Conservation (phyloP, 2,797 vertebrate genomes). For the Lophotriccus pileatus region DNA sequence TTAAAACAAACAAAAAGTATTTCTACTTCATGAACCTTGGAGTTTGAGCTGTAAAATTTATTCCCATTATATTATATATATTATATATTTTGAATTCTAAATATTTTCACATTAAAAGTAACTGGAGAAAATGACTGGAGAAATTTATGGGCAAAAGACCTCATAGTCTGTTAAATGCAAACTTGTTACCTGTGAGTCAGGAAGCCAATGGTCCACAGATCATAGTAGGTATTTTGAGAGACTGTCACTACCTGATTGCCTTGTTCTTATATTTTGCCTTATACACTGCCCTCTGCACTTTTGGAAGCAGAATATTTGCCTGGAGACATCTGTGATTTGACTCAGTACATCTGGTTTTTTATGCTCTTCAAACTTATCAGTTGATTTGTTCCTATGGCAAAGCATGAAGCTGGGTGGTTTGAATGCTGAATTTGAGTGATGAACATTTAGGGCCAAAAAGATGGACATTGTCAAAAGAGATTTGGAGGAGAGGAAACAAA, state of each 20-base stretch:
- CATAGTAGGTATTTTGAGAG: not conserved
- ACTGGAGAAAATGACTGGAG: not conserved
- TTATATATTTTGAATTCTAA: not conserved
- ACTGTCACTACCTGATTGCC: not conserved
- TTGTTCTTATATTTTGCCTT: not conserved
- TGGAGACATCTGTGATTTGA: not conserved
- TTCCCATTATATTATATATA: not conserved
- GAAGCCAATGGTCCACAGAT: not conserved
- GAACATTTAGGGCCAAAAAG: not conserved
- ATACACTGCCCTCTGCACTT: not conserved
- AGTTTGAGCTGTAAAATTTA: not conserved
- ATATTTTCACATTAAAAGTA: not conserved
- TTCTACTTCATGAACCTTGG: not conserved
- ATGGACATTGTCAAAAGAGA: not conserved
- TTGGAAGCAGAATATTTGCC: not conserved
- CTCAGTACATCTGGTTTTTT: not conserved
- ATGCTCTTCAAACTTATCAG: not conserved
- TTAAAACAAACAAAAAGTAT: not conserved
- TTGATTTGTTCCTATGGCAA: not conserved
- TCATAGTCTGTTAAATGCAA: not conserved
- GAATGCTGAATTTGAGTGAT: not conserved
- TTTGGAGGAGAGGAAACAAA: not conserved
- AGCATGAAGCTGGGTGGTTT: not conserved
- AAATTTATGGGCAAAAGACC: not conserved
- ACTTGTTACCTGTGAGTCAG: not conserved